Base-by-base conservation (phyloP, 1,140 invertebrate genomes). In the Bombus picipes region DNA sequence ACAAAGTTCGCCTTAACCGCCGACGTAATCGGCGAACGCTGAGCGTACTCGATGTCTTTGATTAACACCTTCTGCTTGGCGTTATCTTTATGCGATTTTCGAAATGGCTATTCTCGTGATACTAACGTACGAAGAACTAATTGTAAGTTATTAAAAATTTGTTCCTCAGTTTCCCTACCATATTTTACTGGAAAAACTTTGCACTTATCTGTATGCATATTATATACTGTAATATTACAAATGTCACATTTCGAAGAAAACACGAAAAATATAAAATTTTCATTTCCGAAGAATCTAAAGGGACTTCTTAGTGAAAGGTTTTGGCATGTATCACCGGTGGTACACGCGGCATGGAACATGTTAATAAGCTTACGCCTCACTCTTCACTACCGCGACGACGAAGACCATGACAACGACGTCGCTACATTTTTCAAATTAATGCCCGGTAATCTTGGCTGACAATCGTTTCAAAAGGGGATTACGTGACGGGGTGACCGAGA, bases 361-460 rank as follows among this genome's bases (percentile, higher is more conserved):
- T 77, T 87, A 88, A 90, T 87, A 88, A 90, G 88, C 70, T 79
- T 72, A 79, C 62, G 78, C 47, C 65, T 57, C 71, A 80, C 37
- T 65, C 41, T 34, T 28, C 37, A 39, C 68, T 22, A 37, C 37
- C 34, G 12, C 57, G 59, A 25, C 0, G 37, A 41, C 15, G 47
- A 34, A 25, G 34, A 76, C 18, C 47, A 25, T 53, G 74, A 59
- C 81, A 81, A 74, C 81, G 71, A 81, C 47, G 81, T 41, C 81
- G 90, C 87, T 89, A 85, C 86, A 91, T 91, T 91, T 91, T 89
- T 91, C 90, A 91, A 89, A 91, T 91, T 89, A 87, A 91, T 90
- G 89, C 83, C 28, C 83, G 71, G 81, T 83, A 90, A 90, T 90
- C 89, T 88, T 71, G 88, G 81, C 80, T 66, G 83, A 89, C 87